Conservation (phyloP, 2,113 vertebrate genomes). For the Phocoena phocoena region DNA sequence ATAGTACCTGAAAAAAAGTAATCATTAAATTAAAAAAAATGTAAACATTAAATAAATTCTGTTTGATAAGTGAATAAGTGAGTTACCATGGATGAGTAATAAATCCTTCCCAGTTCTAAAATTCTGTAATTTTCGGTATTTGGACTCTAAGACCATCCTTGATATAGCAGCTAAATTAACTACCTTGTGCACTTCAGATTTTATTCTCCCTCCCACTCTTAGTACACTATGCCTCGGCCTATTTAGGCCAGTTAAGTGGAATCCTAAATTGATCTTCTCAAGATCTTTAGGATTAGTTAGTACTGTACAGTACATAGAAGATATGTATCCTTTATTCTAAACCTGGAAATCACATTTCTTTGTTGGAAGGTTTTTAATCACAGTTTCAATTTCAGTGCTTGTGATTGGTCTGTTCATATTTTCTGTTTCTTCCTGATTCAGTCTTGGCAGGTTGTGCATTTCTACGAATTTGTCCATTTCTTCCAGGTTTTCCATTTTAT, state of each 20-base stretch:
- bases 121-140: neutral
- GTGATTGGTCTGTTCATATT: no score
- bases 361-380: no score
- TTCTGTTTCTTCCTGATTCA: no score
- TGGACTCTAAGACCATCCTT: neutral
- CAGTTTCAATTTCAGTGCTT: no score
- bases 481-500: no score
- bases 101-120: neutral
- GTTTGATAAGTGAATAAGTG: neutral
- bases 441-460: no score
- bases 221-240: no score
- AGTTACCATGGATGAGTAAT: neutral
- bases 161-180: neutral
- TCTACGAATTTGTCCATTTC: no score
- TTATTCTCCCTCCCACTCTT: fast-evolving
- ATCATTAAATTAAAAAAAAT: neutral
- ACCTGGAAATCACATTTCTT: neutral
- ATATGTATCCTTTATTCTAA: neutral
- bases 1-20: neutral
- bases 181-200: neutral
- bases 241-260: neutral
- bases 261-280: neutral
- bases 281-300: neutral
- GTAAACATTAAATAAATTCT: neutral
- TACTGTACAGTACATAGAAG: neutral